Base-by-base conservation (phyloP, 1,140 invertebrate species). In the Euura lappo region DNA sequence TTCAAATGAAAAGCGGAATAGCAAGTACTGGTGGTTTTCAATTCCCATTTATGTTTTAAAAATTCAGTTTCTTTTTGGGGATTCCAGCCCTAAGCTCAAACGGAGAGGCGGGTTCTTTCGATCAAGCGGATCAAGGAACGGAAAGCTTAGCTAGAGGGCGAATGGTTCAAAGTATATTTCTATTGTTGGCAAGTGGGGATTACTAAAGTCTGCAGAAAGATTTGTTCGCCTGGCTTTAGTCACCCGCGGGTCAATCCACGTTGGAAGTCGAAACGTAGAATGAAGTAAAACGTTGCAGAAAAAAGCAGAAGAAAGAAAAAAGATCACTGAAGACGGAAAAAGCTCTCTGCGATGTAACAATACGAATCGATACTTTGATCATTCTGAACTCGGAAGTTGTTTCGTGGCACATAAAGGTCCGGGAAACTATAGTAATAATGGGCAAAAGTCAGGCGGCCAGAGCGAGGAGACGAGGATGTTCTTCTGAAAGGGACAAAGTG, bases 161-260 rank as follows among this genome's bases (percentile, higher is more conserved):
- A 60, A 8, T 60, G 51, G 51, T 60, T 60, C 8, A n/a, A 60
- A 60, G 10, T 8, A 60, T 60, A 6, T 60, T 60, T 60, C 51
- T n/a, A 60, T 60, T 60, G 51, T 60, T n/a, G 51, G 51, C 51
- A 60, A 60, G 51, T n/a, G 4, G 51, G 51, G 51, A 60, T 60
- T 60, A 60, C 51, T 28, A n/a, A 60, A 60, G 51, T 60, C 51
- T 60, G 51, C 8, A 8, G 10, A 8, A 60, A 60, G 51, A 60
- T 60, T 60, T 60, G 51, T 60, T 60, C 51, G 8, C 13, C 13
- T n/a, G 51, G 51, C 51, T 60, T 60, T 60, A n/a, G 51, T 3
- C 51, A 60, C 51, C 28, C 28, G 28, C 28, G 1, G 28, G 28
- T 28, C 28, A 28, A 28, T 28, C 28, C 28, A 28, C 28, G 0